phyloP scores from a whole-genome alignment of 2,113 vertebrate species.

The Cyphomyrus plagiostoma region DNA sequence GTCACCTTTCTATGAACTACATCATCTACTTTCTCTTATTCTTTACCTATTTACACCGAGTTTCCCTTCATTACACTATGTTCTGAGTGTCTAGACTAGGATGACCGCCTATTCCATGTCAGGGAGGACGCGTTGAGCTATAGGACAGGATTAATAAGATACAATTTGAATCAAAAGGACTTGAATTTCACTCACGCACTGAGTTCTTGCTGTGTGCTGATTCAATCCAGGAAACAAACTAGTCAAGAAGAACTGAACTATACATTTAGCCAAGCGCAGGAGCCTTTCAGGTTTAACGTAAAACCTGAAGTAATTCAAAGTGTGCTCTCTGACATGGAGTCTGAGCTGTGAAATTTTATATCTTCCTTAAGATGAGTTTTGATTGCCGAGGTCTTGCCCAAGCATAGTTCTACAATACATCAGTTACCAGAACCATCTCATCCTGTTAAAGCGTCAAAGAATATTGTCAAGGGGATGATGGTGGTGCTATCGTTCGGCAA shows the following conservation, averaged over 20 bases:
- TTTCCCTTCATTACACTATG: neutral
- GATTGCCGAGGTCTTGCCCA: neutral
- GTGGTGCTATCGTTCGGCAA: too few relatives aligned
- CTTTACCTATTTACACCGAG: neutral
- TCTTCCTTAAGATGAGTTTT: neutral
- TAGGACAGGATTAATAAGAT: neutral
- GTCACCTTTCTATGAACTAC: neutral
- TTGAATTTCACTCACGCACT: neutral
- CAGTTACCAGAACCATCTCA: neutral
- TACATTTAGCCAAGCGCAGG: neutral
- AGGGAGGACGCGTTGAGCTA: neutral
- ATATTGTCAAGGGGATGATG: neutral
- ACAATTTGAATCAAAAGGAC: neutral
- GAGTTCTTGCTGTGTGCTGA: neutral
- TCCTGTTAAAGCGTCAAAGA: neutral
- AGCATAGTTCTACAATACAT: neutral
- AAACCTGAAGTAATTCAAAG: neutral
- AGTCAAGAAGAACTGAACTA: neutral
- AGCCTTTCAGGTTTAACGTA: neutral
- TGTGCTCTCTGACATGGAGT: neutral
- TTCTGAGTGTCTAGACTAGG: neutral
- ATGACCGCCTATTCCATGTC: neutral
- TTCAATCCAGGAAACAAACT: neutral
- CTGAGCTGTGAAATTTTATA: neutral
- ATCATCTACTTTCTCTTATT: neutral